These are phyloP conservation scores for Corythornis leucogaster DNA, from an alignment of 2,797 vertebrate genomes.

Conservation along the genomic window DNA sequence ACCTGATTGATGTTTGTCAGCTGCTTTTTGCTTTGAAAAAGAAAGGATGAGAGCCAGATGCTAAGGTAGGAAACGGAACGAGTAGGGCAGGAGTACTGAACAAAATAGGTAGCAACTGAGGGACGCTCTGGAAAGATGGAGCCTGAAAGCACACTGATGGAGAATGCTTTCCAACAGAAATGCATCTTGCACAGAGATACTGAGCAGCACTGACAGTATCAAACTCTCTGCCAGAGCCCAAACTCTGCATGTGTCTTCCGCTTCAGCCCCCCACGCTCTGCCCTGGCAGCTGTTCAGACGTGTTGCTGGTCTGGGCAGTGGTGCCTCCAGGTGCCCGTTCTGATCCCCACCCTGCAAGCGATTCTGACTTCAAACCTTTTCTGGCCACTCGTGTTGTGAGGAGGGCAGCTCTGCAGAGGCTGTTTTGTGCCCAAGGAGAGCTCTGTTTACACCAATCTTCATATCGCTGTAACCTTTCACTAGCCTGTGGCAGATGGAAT, in stretches of 20 bases:
- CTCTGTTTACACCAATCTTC: conserved; percentile 56
- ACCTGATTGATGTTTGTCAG: conserved; percentile 29
- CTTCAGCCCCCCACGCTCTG: conserved; percentile 40
- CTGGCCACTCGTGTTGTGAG: neutral
- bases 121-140: conserved; percentile 50
- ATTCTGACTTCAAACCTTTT: conserved; percentile 19
- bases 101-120: conserved; percentile 26
- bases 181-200: conserved; percentile 40
- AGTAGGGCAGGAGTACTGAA: neutral
- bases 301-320: conserved; percentile 43
- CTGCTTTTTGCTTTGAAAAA: conserved; percentile 39
- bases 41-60: neutral
- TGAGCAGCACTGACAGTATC: conserved; percentile 52
- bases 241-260: conserved; percentile 26
- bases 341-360: neutral
- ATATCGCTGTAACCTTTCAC: conserved; percentile 57
- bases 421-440: conserved; percentile 51
- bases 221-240: conserved; percentile 28
- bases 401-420: conserved; percentile 54
- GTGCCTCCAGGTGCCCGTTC: conserved; percentile 42
- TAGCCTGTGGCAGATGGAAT: conserved; percentile 64
- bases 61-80: conserved; percentile 21
- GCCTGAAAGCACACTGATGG: neutral
- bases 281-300: neutral
- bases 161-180: conserved; percentile 53